phyloP scores from a whole-genome alignment of 2,113 vertebrate species.

The Suncus etruscus region DNA sequence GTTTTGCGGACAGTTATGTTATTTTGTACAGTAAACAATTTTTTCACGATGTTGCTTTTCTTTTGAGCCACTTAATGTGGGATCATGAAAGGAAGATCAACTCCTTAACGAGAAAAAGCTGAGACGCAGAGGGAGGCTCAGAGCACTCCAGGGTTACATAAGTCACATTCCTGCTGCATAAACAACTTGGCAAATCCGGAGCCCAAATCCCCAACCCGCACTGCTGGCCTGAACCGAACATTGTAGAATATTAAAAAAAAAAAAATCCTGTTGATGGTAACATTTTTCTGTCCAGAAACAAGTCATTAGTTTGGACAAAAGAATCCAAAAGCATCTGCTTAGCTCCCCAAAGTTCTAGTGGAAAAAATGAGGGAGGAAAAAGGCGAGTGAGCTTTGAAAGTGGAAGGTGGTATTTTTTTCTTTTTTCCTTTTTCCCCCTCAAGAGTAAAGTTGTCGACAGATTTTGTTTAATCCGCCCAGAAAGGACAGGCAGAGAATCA shows the following conservation, averaged over 20 bases:
- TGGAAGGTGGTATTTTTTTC: constrained; percentile 69
- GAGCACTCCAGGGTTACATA: constrained; percentile 87
- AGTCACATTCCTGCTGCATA: constrained; percentile 88
- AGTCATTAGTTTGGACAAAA: constrained; percentile 86
- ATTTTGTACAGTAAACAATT: constrained; percentile 82
- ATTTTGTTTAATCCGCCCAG: not conserved
- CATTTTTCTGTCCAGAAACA: constrained; percentile 86
- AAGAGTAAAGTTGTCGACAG: constrained; percentile 26
- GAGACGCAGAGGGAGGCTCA: constrained; percentile 81
- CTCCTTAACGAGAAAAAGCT: constrained; percentile 87
- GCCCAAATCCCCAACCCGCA: constrained; percentile 82
- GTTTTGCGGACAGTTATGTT: constrained; percentile 80
- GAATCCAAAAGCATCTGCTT: constrained; percentile 82
- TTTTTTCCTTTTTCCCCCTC: not conserved
- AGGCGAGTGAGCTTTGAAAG: constrained; percentile 62
- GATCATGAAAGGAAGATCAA: constrained; percentile 84
- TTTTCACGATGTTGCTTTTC: constrained; percentile 62
- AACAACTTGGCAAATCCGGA: constrained; percentile 87
- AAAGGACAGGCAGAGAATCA: not conserved
- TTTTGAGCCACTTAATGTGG: constrained; percentile 82
- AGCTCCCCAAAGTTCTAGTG: constrained; percentile 75
- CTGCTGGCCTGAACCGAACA: constrained; percentile 82
- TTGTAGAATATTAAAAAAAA: constrained; percentile 79
- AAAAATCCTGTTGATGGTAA: constrained; percentile 82
- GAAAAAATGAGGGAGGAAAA: constrained; percentile 71